Percentiles rank a stretch among this genome's conserved stretches.
phyloP scores from a whole-genome alignment of 2,888 invertebrate genomes.

The Diaperis boleti region DNA sequence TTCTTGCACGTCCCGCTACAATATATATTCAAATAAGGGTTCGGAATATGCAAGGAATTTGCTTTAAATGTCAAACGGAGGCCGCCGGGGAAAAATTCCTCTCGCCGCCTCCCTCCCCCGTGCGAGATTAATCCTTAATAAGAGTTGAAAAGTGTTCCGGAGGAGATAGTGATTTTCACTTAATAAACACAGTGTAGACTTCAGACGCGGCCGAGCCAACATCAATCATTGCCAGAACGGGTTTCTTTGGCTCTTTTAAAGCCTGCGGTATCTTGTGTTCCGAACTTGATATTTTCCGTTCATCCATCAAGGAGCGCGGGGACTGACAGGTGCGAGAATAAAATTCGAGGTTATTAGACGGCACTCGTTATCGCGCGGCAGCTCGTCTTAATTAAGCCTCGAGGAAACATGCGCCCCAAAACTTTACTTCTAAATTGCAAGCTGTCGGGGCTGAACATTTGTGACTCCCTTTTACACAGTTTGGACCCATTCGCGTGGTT shows the following conservation, averaged over 20 bases:
- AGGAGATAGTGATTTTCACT: slow-evolving; percentile 36
- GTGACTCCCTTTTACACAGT: too few species aligned
- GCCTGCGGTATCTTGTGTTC: slow-evolving; percentile 18
- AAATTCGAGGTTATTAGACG: too few species aligned
- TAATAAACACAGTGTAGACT: slow-evolving; percentile 36
- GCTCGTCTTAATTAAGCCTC: too few species aligned
- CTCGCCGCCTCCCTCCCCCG: not conserved
- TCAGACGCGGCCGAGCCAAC: slow-evolving; percentile 29
- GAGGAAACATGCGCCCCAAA: too few species aligned
- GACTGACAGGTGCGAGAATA: too few species aligned
- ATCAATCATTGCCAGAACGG: slow-evolving; percentile 29
- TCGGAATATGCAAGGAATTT: slow-evolving; percentile 39
- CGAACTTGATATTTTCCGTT: slow-evolving; percentile 30
- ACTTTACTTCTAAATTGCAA: too few species aligned
- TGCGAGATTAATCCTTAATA: slow-evolving; percentile 38
- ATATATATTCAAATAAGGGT: slow-evolving; percentile 40
- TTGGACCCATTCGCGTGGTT: too few species aligned
- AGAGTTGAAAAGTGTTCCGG: slow-evolving; percentile 27
- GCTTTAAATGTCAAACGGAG: slow-evolving; percentile 38
- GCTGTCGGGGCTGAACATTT: too few species aligned
- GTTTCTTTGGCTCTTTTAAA: slow-evolving; percentile 23
- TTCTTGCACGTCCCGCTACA: slow-evolving; percentile 38
- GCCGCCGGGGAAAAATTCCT: slow-evolving; percentile 36
- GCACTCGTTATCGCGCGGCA: slow-evolving; percentile 1
- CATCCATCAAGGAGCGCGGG: slow-evolving; percentile 21